These are phyloP conservation scores for Synanthedon myopaeformis DNA, from an alignment of 2,888 invertebrate genomes.

Conservation along the genomic window DNA sequence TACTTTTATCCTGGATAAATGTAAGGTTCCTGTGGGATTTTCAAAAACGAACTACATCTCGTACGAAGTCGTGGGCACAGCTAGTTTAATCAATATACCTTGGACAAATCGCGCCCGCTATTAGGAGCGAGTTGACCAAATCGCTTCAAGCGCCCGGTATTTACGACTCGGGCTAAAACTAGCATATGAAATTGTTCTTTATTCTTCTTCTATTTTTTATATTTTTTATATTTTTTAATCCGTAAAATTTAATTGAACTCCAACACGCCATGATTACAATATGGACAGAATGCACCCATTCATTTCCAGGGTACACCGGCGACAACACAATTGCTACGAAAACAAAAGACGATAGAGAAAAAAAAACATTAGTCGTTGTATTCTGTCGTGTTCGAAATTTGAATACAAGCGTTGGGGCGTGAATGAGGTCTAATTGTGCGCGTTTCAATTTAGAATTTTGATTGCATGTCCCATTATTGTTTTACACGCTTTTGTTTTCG, in stretches of 20 bases:
- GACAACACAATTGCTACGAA: constrained; percentile 10
- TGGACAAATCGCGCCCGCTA: no score
- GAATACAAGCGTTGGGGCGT: constrained; percentile 58
- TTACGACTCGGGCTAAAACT: no score
- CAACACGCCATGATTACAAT: background rate
- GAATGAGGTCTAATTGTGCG: constrained; percentile 44
- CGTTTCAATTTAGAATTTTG: constrained; percentile 49
- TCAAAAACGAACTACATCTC: no score
- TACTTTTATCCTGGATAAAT: no score
- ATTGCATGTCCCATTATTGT: constrained; percentile 49
- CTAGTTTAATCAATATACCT: no score
- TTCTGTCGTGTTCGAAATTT: constrained; percentile 41
- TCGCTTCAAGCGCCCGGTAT: no score
- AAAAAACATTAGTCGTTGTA: constrained; percentile 16
- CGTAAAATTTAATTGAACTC: background rate
- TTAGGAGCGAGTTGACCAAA: no score
- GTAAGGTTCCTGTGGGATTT: no score
- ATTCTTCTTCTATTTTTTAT: no score
- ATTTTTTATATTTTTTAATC: background rate
- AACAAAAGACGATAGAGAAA: constrained; percentile 15
- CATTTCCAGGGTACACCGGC: constrained; percentile 5
- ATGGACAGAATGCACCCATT: constrained; percentile 5
- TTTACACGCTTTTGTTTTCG: constrained; percentile 41
- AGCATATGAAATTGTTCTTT: no score
- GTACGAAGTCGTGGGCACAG: no score